Evolutionary conservation across 2,797 vertebrate species (phyloP).

Genomic region (Poliocrania exsul): DNA sequence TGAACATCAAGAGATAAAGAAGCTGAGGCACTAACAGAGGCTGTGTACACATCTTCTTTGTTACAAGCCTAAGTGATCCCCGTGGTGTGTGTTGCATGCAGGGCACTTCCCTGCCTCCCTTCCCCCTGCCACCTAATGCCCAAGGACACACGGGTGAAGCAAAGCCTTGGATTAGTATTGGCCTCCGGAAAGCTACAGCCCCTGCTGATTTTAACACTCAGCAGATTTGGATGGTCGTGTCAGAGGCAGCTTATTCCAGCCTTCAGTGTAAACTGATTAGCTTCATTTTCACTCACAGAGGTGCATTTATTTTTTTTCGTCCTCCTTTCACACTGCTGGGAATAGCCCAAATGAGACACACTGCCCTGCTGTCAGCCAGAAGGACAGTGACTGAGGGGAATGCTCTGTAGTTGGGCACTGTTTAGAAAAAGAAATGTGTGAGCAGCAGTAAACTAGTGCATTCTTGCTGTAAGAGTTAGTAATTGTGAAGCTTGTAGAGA

Average conservation of each 20-base stretch:
- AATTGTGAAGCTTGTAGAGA: not conserved
- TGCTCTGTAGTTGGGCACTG: not conserved
- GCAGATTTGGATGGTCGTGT: not conserved
- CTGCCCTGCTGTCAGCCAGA: not conserved
- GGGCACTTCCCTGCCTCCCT: not conserved
- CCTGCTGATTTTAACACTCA: constrained; percentile 40
- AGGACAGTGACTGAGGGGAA: not conserved
- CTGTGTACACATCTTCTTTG: not conserved
- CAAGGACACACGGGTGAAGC: not conserved
- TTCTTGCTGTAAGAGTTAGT: not conserved
- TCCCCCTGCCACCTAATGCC: constrained; percentile 3
- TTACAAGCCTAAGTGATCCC: not conserved
- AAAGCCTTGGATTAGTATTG: constrained; percentile 53
- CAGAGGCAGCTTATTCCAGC: constrained; percentile 19
- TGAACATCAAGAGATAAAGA: not conserved
- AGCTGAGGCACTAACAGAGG: not conserved
- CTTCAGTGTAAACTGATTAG: constrained; percentile 14
- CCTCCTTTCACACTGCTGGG: not conserved
- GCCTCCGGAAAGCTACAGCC: not conserved
- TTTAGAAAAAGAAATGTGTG: not conserved
- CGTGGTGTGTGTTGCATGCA: rapidly evolving
- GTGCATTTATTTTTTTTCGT: not conserved
- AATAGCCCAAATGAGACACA: rapidly evolving
- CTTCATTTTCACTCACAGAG: not conserved
- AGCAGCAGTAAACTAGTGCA: not conserved